Evolutionary conservation across 2,113 vertebrate genomes (phyloP).

Genomic region (Ciconia maguari): DNA sequence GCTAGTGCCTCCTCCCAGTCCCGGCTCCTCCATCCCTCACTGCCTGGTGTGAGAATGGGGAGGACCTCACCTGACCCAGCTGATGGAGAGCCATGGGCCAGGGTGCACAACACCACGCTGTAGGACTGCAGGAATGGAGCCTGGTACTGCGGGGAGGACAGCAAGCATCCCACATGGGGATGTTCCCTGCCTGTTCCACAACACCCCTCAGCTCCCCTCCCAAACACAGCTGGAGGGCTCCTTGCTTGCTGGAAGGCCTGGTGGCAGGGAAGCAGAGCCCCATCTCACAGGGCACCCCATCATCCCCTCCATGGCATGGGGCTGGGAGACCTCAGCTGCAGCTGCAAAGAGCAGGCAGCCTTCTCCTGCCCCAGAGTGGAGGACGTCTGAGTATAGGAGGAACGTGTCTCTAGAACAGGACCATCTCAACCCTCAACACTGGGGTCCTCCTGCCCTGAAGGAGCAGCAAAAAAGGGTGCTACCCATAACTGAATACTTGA

Average conservation of each 20-base stretch:
- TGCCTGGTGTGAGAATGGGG: neutral
- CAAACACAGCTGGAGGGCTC: neutral
- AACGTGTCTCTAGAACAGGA: neutral
- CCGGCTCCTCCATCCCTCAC: neutral
- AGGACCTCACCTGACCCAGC: neutral
- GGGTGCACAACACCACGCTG: neutral
- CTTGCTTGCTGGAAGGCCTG: neutral
- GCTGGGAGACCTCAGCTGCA: neutral
- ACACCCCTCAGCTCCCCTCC: neutral
- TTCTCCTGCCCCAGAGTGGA: neutral
- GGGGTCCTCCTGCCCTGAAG: neutral
- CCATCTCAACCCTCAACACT: neutral
- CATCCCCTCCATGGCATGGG: neutral
- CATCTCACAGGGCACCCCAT: neutral
- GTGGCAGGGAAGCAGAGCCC: neutral
- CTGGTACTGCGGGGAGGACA: neutral
- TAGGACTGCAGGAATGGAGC: neutral
- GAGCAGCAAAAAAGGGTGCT: neutral
- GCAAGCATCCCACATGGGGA: fast-evolving
- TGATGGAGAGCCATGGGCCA: no score
- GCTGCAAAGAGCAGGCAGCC: neutral
- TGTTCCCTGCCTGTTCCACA: neutral
- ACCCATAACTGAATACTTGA: neutral
- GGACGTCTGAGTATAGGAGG: neutral
- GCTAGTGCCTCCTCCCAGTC: neutral